phyloP scores from a whole-genome alignment of 2,888 invertebrate genomes.

The Trissolcus brochymenae region DNA sequence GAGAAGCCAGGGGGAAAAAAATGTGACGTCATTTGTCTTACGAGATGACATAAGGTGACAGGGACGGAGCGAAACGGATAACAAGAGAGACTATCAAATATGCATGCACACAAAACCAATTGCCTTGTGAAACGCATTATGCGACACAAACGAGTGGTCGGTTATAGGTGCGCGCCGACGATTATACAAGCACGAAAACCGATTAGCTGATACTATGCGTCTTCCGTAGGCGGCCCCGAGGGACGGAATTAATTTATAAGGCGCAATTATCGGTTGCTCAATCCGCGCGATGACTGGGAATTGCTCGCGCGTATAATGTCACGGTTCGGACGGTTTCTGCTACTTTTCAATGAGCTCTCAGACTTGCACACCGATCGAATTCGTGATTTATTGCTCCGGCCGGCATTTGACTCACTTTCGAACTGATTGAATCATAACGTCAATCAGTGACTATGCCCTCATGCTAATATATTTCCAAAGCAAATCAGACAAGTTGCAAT shows the following conservation, averaged over 20 bases:
- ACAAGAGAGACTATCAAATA: conserved; percentile 48
- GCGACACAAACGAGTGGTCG: conserved; percentile 54
- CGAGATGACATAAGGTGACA: conserved; percentile 46
- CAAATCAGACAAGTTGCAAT: not conserved
- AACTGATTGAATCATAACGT: conserved; percentile 44
- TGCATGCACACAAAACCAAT: conserved; percentile 45
- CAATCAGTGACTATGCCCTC: conserved; percentile 10
- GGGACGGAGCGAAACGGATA: conserved; percentile 33
- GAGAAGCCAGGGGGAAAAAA: not conserved
- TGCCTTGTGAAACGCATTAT: conserved; percentile 53
- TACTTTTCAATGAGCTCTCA: conserved; percentile 68
- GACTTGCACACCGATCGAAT: conserved; percentile 61
- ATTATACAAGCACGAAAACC: conserved; percentile 59
- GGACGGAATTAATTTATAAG: conserved; percentile 72
- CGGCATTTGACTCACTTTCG: conserved; percentile 31
- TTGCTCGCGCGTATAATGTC: conserved; percentile 45
- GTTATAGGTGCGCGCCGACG: conserved; percentile 47
- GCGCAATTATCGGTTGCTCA: conserved; percentile 72
- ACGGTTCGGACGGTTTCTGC: conserved; percentile 27
- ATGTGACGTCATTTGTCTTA: conserved; percentile 36
- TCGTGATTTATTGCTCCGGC: conserved; percentile 46
- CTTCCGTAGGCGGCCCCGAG: conserved; percentile 69
- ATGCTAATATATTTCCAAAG: no score
- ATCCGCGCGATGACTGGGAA: conserved; percentile 57
- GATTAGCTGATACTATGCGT: conserved; percentile 66